Base-by-base conservation (phyloP, 2,888 invertebrate species). In the Melinaea menophilus region DNA sequence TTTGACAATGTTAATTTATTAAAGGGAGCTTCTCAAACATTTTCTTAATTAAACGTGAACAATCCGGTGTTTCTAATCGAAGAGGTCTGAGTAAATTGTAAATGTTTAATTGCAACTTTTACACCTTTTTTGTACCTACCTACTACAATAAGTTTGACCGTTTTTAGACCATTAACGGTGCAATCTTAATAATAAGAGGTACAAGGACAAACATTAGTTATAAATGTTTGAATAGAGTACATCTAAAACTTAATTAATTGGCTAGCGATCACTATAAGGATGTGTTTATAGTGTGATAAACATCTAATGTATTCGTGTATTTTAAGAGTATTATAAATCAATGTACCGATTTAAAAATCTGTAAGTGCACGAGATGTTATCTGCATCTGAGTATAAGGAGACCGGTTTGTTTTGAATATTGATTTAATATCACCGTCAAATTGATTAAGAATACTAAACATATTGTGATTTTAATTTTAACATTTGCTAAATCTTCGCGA, bases 31-130 rank as follows among this genome's bases (percentile, higher is more conserved):
- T 46, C 48, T 63, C 35, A 65, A 65, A 63, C 63, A 68, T 67
- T 64, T 67, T 68, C 61, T 72, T 73, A 74, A 77, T 77, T 74
- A 74, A 77, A 72, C 73, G 70, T 68, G 70, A 73, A 73, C 72
- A 74, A 74, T 77, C 69, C 70, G 60, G 67, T 71, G 72, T 62
- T 59, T 69, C 58, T 71, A 68, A 72, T 74, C 63, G 71, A 70
- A 70, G 66, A 61, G 60, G 71, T 72, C 69, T 63, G 59, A 68
- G 62, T 68, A 64, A 69, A 73, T 74, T 72, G 73, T 79, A 78
- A 81, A 79, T 80, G 80, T 81, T 81, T 80, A 79, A 82, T 80
- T 81, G 76, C 72, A 73, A 59, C 71, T 69, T 75, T 78, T 79
- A 76, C 73, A 71, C 72, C 66, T 61, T 69, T 80, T 34, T 45